Conservation (phyloP, 2,888 invertebrate genomes). For the Sepiola atlantica region DNA sequence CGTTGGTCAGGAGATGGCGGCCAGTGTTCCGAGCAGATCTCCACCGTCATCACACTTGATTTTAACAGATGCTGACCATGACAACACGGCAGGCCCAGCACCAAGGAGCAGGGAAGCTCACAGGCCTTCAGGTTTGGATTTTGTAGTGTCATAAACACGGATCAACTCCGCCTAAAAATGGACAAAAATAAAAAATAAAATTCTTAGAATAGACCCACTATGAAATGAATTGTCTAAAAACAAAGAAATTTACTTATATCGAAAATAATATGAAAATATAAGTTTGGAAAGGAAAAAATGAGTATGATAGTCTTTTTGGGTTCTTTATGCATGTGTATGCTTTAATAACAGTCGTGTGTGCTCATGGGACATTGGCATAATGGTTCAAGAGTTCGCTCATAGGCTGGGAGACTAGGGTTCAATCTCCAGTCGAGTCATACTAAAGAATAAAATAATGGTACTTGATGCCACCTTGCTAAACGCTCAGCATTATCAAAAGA, state of each 20-base stretch:
- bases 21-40: background rate
- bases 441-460: no score
- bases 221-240: background rate
- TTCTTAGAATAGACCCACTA: background rate
- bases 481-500: no score
- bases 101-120: conserved; percentile 35
- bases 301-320: no score
- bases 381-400: no score
- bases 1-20: background rate
- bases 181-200: background rate
- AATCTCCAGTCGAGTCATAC: no score
- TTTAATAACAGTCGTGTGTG: no score
- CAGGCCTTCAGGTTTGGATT: conserved; percentile 74
- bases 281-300: no score
- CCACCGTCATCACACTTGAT: conserved; percentile 9
- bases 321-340: no score
- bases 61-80: conserved; percentile 32
- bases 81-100: conserved; percentile 33
- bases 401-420: no score
- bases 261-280: background rate
- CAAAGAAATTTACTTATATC: background rate
- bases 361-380: no score
- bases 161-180: conserved; percentile 89
- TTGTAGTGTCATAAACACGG: conserved; percentile 94
- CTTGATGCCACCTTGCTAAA: no score